phyloP scores from a whole-genome alignment of 1,140 invertebrate species.

The Drosophila quadrilineata region DNA sequence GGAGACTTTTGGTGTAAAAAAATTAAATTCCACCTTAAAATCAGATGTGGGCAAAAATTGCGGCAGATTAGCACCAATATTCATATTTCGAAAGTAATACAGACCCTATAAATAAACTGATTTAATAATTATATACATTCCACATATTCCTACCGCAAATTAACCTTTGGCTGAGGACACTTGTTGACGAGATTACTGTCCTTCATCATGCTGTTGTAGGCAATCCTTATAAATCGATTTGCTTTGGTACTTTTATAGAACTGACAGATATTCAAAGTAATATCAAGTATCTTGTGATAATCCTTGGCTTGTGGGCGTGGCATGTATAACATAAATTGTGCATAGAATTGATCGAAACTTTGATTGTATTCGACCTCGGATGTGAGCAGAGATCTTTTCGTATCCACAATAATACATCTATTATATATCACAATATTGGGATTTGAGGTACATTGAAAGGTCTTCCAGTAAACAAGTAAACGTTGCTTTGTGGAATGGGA shows the following conservation, averaged over 20 bases:
- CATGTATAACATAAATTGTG: neutral
- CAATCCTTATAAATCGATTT: neutral
- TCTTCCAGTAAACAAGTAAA: neutral
- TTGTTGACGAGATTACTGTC: constrained; percentile 15
- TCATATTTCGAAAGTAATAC: constrained; percentile 30
- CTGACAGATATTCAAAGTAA: constrained; percentile 6
- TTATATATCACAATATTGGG: neutral
- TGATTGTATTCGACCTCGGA: neutral
- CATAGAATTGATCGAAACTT: neutral
- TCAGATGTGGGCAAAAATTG: constrained; percentile 15
- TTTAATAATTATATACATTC: neutral
- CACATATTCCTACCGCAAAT: no score
- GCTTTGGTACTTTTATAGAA: neutral
- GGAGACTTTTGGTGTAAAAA: neutral
- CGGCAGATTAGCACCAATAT: constrained; percentile 20
- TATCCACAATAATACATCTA: neutral
- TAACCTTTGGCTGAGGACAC: constrained; percentile 26
- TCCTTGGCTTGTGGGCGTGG: neutral
- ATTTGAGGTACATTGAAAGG: constrained; percentile 9
- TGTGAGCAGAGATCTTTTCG: neutral
- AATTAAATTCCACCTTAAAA: constrained; percentile 26
- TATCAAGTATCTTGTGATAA: neutral
- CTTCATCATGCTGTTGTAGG: constrained; percentile 11
- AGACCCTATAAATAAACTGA: constrained; percentile 9
- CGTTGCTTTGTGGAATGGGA: neutral